Evolutionary conservation across 2,888 invertebrate species (phyloP), one percentile per base, ranked within the genome.

Genomic region (Leptinotarsa peninsularis): DNA sequence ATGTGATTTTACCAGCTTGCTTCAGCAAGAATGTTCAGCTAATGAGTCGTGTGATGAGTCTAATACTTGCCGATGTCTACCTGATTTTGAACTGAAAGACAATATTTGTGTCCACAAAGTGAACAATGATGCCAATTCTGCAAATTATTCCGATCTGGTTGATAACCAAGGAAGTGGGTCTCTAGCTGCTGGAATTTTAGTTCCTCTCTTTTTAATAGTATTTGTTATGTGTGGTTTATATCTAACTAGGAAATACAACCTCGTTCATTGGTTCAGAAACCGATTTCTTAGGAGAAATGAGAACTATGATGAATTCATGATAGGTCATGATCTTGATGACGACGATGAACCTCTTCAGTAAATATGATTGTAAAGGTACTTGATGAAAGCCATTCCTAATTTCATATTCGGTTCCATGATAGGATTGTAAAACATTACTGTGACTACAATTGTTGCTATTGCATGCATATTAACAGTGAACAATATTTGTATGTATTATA

Each of bases 241-340:
- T 83, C 75, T 86, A 76, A 83, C 82, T 79, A 84, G 84, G 75
- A 87, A 84, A 78, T 88, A 86, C 76, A 84, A 86, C 68, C 66
- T 88, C 67, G 72, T 86, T 49, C 81, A 81, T 70, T 87, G 86
- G 87, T 74, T 88, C 50, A 83, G 86, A 73, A 86, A 82, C 74
- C 88, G 86, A 79, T 79, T 88, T 56, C 83, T 82, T 81, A 85
- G 86, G 83, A 86, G 88, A 83, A 84, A 85, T 77, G 84, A 82
- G 77, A 87, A 84, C 78, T 88, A 88, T 78, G 88, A 89, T 81
- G 89, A 89, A 80, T 88, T 88, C 75, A 88, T 88, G 88, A 88
- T 89, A 78, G 88, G 89, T 7, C 86, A 87, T 76, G 88, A 88
- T 80, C 78, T 84, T 71, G 86, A 87, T 77, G 87, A 87, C 74